Percentiles rank a stretch among this genome's conserved stretches.
These are phyloP conservation scores for Helostoma temminkii DNA, from an alignment of 2,797 vertebrate species.

Conservation along the genomic window DNA sequence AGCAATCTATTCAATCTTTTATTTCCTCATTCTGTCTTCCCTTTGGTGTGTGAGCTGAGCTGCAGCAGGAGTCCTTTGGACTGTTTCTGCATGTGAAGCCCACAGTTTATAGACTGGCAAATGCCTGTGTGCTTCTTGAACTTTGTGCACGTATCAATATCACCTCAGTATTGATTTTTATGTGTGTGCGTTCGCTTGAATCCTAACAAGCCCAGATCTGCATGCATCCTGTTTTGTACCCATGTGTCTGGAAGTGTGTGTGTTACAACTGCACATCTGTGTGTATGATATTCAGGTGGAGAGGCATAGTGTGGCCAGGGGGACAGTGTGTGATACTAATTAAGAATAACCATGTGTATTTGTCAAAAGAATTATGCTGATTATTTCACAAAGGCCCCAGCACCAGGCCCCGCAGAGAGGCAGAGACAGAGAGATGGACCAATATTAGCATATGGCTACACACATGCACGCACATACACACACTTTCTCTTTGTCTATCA, in stretches of 20 bases:
- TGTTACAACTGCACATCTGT: conserved; percentile 51
- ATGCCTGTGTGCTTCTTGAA: conserved; percentile 19
- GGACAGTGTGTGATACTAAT: conserved; percentile 89
- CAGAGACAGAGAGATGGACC: conserved; percentile 70
- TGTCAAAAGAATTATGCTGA: conserved; percentile 92
- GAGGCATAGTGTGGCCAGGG: conserved; percentile 79
- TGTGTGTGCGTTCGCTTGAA: conserved; percentile 28
- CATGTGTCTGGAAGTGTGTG: conserved; percentile 43
- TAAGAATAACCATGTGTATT: conserved; percentile 93
- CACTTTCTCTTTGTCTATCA: conserved; percentile 39
- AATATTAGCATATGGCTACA: conserved; percentile 85
- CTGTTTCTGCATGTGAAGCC: conserved; percentile 30
- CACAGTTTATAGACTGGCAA: conserved; percentile 27
- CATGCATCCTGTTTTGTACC: conserved; percentile 50
- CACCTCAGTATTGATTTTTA: conserved; percentile 2
- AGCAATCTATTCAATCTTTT: conserved; percentile 78
- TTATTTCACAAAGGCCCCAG: conserved; percentile 84
- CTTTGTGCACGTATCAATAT: conserved; percentile 1
- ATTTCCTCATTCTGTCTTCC: conserved; percentile 62
- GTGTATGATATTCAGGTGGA: conserved; percentile 84
- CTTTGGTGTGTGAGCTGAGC: conserved; percentile 62
- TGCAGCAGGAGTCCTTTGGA: conserved; percentile 46
- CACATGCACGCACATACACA: conserved; percentile 39
- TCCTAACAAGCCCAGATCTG: conserved; percentile 51
- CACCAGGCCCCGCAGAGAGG: conserved; percentile 84